These are phyloP conservation scores for Leucosticte australis DNA, from an alignment of 2,113 vertebrate genomes.

Conservation along the genomic window DNA sequence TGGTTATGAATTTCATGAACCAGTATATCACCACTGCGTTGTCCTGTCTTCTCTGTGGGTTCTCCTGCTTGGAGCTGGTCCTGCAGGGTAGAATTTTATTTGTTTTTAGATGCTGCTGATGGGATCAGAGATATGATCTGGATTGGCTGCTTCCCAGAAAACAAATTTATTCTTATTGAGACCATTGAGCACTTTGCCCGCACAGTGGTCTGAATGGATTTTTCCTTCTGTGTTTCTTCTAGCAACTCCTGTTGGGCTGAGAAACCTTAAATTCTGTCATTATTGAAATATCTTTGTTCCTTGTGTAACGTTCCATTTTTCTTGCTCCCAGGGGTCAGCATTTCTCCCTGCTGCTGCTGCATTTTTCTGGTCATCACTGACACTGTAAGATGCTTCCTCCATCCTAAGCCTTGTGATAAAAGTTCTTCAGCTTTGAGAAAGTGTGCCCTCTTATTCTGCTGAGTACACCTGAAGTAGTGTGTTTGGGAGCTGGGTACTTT, in stretches of 20 bases:
- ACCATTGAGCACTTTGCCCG: not conserved
- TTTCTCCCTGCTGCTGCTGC: not conserved
- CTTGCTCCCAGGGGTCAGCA: not conserved
- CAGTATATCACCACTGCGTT: not conserved
- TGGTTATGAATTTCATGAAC: not conserved
- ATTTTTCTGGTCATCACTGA: not conserved
- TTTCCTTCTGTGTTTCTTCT: not conserved
- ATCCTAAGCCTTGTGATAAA: not conserved
- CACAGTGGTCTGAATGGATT: not conserved
- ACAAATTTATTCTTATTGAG: not conserved
- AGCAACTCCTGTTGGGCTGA: not conserved
- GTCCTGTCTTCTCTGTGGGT: not conserved
- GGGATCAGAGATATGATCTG: not conserved
- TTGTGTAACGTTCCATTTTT: not conserved
- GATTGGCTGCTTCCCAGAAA: not conserved
- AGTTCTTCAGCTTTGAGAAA: not conserved
- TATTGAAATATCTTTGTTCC: not conserved
- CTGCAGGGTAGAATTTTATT: not conserved
- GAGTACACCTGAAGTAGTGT: not conserved
- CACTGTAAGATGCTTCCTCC: not conserved
- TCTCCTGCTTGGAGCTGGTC: not conserved
- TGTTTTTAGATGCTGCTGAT: not conserved
- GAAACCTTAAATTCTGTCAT: not conserved
- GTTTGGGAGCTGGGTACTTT: not conserved
- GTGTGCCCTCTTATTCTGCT: not conserved